Base-by-base conservation (phyloP, 2,888 invertebrate species). In the Cosmorhoe ocellata region DNA sequence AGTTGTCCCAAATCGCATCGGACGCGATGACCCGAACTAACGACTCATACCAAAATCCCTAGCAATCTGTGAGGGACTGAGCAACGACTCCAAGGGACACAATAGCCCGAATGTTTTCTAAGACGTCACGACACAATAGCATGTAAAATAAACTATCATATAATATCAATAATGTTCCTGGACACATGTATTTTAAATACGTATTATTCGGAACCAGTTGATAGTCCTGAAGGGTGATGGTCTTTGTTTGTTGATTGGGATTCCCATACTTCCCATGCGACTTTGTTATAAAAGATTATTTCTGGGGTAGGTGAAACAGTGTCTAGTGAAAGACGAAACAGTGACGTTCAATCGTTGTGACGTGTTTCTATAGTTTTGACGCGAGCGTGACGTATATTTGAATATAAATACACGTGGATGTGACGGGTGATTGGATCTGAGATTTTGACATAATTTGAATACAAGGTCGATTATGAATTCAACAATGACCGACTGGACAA, bases 131-230 rank as follows among this genome's bases (percentile, higher is more conserved):
- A 73, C 64, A 79, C 80, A 80, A 77, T 76, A 68, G 66, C 66
- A 53, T 64, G 76, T 75, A 84, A 89, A 89, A 85, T 89, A 89
- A 88, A 89, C 88, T 88, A 87, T 88, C 88, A 86, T 88, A 87
- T 83, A 89, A 89, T 89, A 88, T 88, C 89, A 88, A 89, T 88
- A 88, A 85, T 88, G 84, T 85, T 81, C 77, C 67, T 81, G 79
- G 82, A 89, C 88, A 89, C 84, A 88, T 89, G 88, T 90, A 87
- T 88, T 88, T 88, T 87, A 89, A 89, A 88, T 81, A 84, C 79
- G 78, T 84, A 88, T 89, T 90, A 87, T 90, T 76, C 58, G 74
- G 71, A 88, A 90, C 90, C 84, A 83, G 90, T 89, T 89, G 73
- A 79, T 79, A 71, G 74, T 69, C 69, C 56, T 67, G 63, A 66